Percentiles rank a stretch among this genome's conserved stretches.
These are phyloP conservation scores for Gryllus longicercus DNA, from an alignment of 2,888 invertebrate species.

Conservation along the genomic window DNA sequence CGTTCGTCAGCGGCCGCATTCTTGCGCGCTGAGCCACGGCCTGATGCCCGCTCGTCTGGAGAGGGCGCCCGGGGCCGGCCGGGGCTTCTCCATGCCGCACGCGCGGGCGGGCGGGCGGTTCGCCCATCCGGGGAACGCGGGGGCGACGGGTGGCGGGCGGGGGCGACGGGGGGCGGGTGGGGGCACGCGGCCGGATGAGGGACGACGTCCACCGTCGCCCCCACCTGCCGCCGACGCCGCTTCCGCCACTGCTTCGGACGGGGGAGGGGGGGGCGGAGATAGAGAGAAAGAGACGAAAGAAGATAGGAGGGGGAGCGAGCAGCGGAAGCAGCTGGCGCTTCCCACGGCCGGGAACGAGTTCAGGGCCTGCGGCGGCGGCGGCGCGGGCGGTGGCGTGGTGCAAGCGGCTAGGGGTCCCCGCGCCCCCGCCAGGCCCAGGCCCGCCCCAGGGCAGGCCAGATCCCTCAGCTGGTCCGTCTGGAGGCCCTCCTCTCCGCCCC, in stretches of 20 bases:
- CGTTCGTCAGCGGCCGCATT: no score
- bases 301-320: constrained; percentile 35
- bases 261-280: constrained; percentile 40
- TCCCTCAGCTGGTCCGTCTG: no score
- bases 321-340: constrained; percentile 32
- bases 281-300: constrained; percentile 41
- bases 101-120: not conserved
- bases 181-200: not conserved
- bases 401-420: no score
- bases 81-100: not conserved
- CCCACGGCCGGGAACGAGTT: constrained; percentile 17
- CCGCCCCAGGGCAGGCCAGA: no score
- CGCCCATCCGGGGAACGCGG: no score
- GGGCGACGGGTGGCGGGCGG: not conserved
- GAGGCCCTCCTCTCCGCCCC: not conserved
- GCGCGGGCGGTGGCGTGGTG: constrained; percentile 32
- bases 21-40: no score
- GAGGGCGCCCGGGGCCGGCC: not conserved
- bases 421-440: no score
- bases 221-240: not conserved
- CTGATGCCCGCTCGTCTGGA: no score
- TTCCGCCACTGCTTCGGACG: constrained; percentile 30
- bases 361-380: constrained; percentile 33
- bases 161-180: not conserved
- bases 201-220: no score